These are phyloP conservation scores for Chironomus tepperi DNA, from an alignment of 1,140 invertebrate species.

Conservation along the genomic window DNA sequence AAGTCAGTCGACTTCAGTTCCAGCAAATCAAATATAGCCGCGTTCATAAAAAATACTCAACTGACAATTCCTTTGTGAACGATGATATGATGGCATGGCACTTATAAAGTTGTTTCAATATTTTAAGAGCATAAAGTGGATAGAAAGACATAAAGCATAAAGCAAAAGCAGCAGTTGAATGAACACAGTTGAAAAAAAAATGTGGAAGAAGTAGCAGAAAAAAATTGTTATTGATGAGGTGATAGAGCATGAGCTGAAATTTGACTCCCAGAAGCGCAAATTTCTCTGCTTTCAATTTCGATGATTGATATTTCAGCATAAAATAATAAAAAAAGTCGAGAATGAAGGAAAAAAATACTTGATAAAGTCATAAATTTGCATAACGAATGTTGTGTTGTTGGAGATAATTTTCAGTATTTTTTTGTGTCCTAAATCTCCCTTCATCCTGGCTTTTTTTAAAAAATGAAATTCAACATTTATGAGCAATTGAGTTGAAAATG, in stretches of 20 bases:
- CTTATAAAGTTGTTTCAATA: not conserved
- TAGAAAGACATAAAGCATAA: not conserved
- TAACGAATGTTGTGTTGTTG: not conserved
- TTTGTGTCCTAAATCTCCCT: no score
- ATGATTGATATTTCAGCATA: not conserved
- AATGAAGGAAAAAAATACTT: not conserved
- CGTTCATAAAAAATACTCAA: no score
- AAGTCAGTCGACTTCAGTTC: no score
- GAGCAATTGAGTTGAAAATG: no score
- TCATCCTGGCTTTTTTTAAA: no score
- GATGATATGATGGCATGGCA: constrained; percentile 1
- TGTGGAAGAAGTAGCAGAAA: no score
- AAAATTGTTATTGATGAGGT: not conserved
- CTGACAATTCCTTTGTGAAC: not conserved
- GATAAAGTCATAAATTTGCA: not conserved
- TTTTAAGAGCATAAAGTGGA: not conserved
- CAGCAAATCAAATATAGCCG: no score
- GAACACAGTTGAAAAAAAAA: not conserved
- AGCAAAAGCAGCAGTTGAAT: not conserved
- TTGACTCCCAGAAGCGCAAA: not conserved
- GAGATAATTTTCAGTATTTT: not conserved
- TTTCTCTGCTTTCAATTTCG: not conserved
- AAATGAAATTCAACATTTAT: no score
- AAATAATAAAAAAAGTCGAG: not conserved
- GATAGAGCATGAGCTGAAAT: constrained; percentile 2